Evolutionary conservation across 2,797 vertebrate species (phyloP).

Genomic region (Spinibarbus caldwelli): DNA sequence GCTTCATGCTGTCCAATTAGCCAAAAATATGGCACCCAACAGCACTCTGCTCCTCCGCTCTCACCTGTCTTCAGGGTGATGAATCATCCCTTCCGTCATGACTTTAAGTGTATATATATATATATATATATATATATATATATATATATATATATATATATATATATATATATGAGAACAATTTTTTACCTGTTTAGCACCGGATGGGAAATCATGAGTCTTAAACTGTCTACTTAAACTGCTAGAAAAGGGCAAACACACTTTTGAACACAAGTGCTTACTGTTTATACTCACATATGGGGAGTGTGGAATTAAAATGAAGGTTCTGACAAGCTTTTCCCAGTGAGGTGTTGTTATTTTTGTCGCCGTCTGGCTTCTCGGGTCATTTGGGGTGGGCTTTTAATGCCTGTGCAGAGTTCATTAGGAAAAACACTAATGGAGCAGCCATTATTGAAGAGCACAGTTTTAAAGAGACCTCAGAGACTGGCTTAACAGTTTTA

Average conservation of each 20-base stretch:
- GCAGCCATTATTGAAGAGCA: slow-evolving; percentile 13
- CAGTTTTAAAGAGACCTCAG: slow-evolving; percentile 17
- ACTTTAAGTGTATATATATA: slow-evolving; percentile 17
- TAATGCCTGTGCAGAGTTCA: slow-evolving; percentile 18
- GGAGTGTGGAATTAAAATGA: neutral
- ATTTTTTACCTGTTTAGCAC: slow-evolving; percentile 25
- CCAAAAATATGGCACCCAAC: slow-evolving; percentile 19
- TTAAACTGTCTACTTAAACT: slow-evolving; percentile 12
- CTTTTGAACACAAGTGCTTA: slow-evolving; percentile 13
- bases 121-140: neutral
- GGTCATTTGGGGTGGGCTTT: neutral
- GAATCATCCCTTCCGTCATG: neutral
- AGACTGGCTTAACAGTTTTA: neutral
- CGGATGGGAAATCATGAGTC: slow-evolving; percentile 1
- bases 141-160: neutral
- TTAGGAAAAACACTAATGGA: slow-evolving; percentile 17
- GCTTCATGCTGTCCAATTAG: slow-evolving; percentile 41
- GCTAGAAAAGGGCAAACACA: neutral
- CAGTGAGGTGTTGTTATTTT: neutral
- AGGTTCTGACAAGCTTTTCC: slow-evolving; percentile 14
- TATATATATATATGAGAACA: neutral
- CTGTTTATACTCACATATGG: neutral
- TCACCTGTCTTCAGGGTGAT: slow-evolving; percentile 31
- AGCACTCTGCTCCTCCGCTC: slow-evolving; percentile 14
- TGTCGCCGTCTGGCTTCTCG: neutral